These are phyloP conservation scores for Subacronicta megacephala DNA, from an alignment of 2,888 invertebrate genomes.

Conservation along the genomic window DNA sequence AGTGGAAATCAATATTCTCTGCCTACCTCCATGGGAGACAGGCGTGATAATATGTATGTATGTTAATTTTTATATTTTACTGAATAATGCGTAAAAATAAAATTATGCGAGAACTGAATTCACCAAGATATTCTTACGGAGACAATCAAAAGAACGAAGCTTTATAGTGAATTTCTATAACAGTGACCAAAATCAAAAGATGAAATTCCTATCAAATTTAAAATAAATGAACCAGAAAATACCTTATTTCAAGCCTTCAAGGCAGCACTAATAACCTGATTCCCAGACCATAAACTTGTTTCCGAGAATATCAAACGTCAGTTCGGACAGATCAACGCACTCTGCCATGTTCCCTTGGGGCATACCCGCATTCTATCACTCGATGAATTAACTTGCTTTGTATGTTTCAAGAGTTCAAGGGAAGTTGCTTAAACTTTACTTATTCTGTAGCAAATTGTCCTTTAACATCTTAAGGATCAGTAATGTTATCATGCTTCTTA, in stretches of 20 bases:
- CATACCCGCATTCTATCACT: slow-evolving; percentile 65
- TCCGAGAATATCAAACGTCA: slow-evolving; percentile 48
- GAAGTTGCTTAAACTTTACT: background rate
- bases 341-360: slow-evolving; percentile 38
- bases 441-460: background rate
- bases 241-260: slow-evolving; percentile 34
- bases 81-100: too few species aligned
- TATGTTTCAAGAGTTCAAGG: slow-evolving; percentile 59
- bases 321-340: slow-evolving; percentile 55
- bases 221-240: slow-evolving; percentile 33
- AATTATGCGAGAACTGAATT: too few species aligned
- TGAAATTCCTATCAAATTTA: slow-evolving; percentile 3
- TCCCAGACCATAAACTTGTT: slow-evolving; percentile 50
- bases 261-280: slow-evolving; percentile 39
- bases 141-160: too few species aligned
- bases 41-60: too few species aligned
- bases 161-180: background rate
- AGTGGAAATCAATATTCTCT: too few species aligned
- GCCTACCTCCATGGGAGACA: too few species aligned
- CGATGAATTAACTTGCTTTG: slow-evolving; percentile 61
- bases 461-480: too few species aligned
- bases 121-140: too few species aligned
- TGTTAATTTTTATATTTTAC: too few species aligned
- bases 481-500: background rate
- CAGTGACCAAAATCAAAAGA: background rate